These are phyloP conservation scores for Heliconius himera DNA, from an alignment of 1,140 invertebrate species.

Conservation along the genomic window DNA sequence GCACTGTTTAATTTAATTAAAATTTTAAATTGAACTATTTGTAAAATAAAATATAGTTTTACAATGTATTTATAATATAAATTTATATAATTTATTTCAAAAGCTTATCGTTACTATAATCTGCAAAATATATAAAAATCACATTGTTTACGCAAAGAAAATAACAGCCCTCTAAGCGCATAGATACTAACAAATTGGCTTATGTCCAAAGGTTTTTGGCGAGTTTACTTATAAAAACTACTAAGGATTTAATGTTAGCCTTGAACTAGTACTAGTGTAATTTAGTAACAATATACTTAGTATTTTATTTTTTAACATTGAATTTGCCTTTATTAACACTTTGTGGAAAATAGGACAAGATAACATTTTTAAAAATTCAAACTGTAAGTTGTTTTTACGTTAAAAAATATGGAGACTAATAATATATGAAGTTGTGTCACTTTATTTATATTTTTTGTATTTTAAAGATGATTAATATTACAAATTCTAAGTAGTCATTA, in stretches of 20 bases:
- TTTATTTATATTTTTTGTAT: no score
- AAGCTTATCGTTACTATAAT: neutral
- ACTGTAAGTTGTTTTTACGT: neutral
- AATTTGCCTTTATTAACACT: neutral
- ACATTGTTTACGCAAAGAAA: conserved; percentile 18
- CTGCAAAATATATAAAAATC: neutral
- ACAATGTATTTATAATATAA: no score
- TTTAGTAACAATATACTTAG: neutral
- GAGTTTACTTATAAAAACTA: conserved; percentile 26
- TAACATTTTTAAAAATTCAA: neutral
- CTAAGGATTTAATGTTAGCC: conserved; percentile 40
- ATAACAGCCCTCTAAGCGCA: neutral
- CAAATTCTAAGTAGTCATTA: no score
- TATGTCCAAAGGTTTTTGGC: conserved; percentile 54
- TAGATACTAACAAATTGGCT: conserved; percentile 49
- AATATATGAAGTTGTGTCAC: no score
- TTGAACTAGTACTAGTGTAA: conserved; percentile 40
- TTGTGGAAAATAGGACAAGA: neutral
- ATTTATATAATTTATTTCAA: no score
- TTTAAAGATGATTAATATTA: no score
- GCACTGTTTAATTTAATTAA: no score
- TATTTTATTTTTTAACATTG: neutral
- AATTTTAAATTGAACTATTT: neutral
- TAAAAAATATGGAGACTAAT: no score
- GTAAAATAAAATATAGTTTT: no score